Percentiles rank a stretch among this genome's conserved stretches.
These are phyloP conservation scores for Scyliorhinus canicula DNA, from an alignment of 2,797 vertebrate genomes.

Conservation along the genomic window DNA sequence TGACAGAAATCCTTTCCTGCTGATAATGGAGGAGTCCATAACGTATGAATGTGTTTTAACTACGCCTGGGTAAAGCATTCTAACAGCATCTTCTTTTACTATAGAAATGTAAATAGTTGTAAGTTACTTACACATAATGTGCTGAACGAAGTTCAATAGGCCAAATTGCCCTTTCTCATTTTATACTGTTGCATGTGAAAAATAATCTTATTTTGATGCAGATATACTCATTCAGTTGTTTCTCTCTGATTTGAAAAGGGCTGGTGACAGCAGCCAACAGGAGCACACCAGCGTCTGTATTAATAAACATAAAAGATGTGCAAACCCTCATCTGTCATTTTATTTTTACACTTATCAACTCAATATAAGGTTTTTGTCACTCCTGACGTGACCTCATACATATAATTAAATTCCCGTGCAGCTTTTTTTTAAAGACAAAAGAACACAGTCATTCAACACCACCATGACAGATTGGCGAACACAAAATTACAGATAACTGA, in stretches of 20 bases:
- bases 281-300: conserved; percentile 3
- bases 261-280: conserved; percentile 12
- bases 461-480: neutral
- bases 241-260: neutral
- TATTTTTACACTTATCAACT: conserved; percentile 34
- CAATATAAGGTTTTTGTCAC: conserved; percentile 1
- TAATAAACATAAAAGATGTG: neutral
- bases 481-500: conserved; percentile 1
- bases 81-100: neutral
- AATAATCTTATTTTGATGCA: conserved; percentile 1
- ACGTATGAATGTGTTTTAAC: neutral
- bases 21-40: neutral
- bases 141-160: neutral
- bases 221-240: neutral
- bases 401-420: conserved; percentile 12
- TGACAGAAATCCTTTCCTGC: neutral
- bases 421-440: neutral
- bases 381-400: conserved; percentile 8
- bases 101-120: conserved; percentile 1
- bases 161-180: neutral
- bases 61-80: neutral
- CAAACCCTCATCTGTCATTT: neutral
- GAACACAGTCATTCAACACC: neutral
- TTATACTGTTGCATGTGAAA: neutral
- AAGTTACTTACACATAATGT: neutral